Base-by-base conservation (phyloP, 35 echinoderm and acorn worm genomes). In the Stichopus chloronotus region DNA sequence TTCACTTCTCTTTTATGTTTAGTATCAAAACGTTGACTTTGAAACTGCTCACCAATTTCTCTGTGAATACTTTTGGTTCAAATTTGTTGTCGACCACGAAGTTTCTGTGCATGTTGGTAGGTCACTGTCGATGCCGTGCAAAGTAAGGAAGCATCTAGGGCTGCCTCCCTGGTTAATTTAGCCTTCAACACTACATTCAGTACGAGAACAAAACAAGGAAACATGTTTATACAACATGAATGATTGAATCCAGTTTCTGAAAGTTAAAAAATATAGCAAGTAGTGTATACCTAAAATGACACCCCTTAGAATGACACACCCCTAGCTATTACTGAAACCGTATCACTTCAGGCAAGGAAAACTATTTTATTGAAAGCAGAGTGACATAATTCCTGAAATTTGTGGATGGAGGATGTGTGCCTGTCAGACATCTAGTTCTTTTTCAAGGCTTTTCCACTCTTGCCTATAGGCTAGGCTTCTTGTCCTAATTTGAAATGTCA, bases 1-100 rank as follows among this genome's bases (percentile, higher is more conserved):
- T 43, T 43, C 30, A 43, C 30, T 43, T 43, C 30, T 43, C 30
- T 43, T 43, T 43, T 43, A 43, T 43, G 30, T 43, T 43, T 43
- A 3, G 3, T 43, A 43, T 43, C 30, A 43, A 43, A 1, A 43
- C n/a, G 5, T 20, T 61, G 14, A 74, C 8, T 24, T n/a, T 19
- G 13, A 43, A 53, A 63, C 4, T 30, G 6, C 68, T 91, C 57
- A 91, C 88, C 88, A 91, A 91, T 56, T 91, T 91, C 19, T 91
- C 68, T 0, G 88, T 76, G 57, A 91, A 91, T 4, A 43, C 69
- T 52, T 55, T 74, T 0, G 88, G 88, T 78, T 78, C 69, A 91
- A 91, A 91, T 57, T 78, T 91, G 88, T 91, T 91, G 88, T 91
- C 88, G 8, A 91, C 88, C 7, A 77, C 52, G 4, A 91, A 91